phyloP scores from a whole-genome alignment of 2,113 vertebrate species.

The Melanerpes formicivorus region DNA sequence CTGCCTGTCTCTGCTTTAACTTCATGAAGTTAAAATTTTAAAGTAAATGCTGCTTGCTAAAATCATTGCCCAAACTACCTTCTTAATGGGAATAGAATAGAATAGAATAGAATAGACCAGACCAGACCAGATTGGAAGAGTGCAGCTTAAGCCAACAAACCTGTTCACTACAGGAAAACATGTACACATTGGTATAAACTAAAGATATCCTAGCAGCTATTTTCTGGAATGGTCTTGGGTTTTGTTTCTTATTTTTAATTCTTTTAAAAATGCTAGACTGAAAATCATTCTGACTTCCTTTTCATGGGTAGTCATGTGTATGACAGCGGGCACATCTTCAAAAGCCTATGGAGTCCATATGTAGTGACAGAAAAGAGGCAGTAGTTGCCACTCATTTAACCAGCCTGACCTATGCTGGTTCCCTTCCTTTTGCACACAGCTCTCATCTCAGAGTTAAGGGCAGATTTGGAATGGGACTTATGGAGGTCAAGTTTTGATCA shows the following conservation, averaged over 20 bases:
- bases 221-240: not conserved
- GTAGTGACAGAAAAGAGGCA: not conserved
- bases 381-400: not conserved
- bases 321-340: not conserved
- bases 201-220: not conserved
- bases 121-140: not conserved
- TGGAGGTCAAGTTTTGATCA: not conserved
- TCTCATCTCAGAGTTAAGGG: not conserved
- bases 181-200: not conserved
- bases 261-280: not conserved
- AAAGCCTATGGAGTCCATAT: not conserved
- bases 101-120: not conserved
- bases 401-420: not conserved
- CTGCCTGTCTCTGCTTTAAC: not conserved
- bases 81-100: not conserved
- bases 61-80: not conserved
- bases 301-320: not conserved
- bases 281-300: not conserved
- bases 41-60: not conserved
- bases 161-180: not conserved
- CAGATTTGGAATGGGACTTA: not conserved
- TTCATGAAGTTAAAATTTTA: constrained; percentile 5
- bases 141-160: not conserved
- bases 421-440: not conserved
- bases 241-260: not conserved